Percentiles rank a stretch among this genome's conserved stretches.
Evolutionary conservation across 2,113 vertebrate species (phyloP).

Genomic region (Campylomormyrus numenius): DNA sequence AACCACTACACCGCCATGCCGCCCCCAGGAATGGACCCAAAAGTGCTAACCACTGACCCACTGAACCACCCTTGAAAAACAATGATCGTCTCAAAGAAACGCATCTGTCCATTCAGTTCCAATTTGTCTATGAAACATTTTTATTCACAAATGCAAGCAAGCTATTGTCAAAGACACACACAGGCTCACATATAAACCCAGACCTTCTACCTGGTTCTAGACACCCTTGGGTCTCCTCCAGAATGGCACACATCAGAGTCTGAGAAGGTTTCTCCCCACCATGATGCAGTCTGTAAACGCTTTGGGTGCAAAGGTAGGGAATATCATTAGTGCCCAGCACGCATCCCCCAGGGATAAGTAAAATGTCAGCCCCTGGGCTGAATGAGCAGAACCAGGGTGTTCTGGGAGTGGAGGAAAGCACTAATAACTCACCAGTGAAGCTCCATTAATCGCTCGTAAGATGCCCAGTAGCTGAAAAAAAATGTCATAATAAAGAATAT

Average conservation of each 20-base stretch:
- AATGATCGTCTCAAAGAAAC: not conserved
- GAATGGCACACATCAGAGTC: not conserved
- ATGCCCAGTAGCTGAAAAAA: slow-evolving; percentile 4
- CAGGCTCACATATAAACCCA: not conserved
- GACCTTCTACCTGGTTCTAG: not conserved
- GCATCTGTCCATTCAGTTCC: not conserved
- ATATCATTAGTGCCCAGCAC: not conserved
- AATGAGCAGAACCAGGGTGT: not conserved
- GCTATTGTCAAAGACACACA: not conserved
- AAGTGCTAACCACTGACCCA: not conserved
- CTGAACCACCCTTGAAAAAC: not conserved
- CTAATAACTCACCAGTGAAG: slow-evolving; percentile 11
- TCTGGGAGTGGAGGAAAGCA: not conserved
- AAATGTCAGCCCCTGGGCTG: slow-evolving; percentile 7
- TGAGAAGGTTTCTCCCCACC: not conserved
- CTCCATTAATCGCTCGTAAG: slow-evolving; percentile 9
- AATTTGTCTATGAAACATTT: not conserved
- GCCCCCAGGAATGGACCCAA: not conserved
- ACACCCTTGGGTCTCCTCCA: not conserved
- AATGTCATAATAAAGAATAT: slow-evolving; percentile 9
- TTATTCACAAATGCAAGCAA: not conserved
- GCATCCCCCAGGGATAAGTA: not conserved
- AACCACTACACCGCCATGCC: not conserved
- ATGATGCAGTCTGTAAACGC: not conserved
- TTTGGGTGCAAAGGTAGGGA: not conserved